phyloP scores from a whole-genome alignment of 2,113 vertebrate species.

The Cranoglanis bouderius region DNA sequence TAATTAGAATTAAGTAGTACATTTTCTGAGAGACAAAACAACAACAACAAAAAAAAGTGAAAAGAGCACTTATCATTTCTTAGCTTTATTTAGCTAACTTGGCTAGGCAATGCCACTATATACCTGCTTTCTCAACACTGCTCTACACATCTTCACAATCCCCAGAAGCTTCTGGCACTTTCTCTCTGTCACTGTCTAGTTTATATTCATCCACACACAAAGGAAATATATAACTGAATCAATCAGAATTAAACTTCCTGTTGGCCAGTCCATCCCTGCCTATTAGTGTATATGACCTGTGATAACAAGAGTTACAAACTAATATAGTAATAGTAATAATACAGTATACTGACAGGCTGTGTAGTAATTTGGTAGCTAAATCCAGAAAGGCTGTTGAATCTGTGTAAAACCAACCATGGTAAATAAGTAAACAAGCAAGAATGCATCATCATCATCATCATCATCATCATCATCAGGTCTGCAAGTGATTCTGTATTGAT shows the following conservation, averaged over 20 bases:
- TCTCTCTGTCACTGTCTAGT: not conserved
- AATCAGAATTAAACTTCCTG: not conserved
- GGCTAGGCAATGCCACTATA: not conserved
- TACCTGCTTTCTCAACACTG: not conserved
- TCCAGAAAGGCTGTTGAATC: not conserved
- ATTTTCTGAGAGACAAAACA: not conserved
- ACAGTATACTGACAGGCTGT: not conserved
- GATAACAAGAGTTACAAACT: not conserved
- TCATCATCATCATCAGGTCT: not conserved
- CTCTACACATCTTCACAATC: not conserved
- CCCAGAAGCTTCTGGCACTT: not conserved
- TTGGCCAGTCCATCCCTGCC: not conserved
- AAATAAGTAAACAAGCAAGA: not conserved
- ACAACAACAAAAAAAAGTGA: not conserved
- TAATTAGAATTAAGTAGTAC: not conserved
- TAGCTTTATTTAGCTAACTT: not conserved
- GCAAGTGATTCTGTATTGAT: not conserved
- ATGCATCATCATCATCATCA: not conserved
- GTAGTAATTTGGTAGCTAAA: not conserved
- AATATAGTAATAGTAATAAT: too few relatives aligned
- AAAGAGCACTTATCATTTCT: not conserved
- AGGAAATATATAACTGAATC: not conserved
- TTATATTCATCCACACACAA: not conserved
- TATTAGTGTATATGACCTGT: not conserved
- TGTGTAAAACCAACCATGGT: not conserved